A percentile compares a stretch with the other conserved stretches of the same genome.
Evolutionary conservation across 2,113 vertebrate genomes (phyloP).

Genomic region (Aphyosemion australe): DNA sequence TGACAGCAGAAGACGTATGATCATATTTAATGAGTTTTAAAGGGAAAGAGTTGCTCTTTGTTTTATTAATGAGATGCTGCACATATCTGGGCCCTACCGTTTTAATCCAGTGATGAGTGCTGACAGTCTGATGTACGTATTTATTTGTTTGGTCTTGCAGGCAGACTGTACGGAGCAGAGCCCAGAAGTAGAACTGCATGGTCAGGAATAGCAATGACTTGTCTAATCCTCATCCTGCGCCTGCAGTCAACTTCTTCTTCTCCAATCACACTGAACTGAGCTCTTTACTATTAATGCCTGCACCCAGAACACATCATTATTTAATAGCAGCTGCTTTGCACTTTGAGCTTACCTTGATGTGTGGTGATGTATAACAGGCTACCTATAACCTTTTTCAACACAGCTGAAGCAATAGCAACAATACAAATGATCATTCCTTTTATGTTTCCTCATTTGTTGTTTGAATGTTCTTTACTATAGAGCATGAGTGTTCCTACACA

Average conservation of each 20-base stretch:
- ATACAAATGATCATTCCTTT: neutral
- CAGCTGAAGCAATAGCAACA: neutral
- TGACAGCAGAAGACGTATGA: slow-evolving; percentile 25
- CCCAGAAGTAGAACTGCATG: slow-evolving; percentile 19
- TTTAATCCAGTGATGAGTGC: slow-evolving; percentile 50
- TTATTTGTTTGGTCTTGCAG: slow-evolving; percentile 41
- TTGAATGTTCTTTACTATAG: no score
- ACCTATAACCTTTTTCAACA: slow-evolving; percentile 5
- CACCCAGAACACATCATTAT: slow-evolving; percentile 38
- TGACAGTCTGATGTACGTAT: slow-evolving; percentile 54
- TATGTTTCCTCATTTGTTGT: neutral
- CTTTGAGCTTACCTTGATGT: slow-evolving; percentile 3
- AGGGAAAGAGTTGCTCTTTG: slow-evolving; percentile 29
- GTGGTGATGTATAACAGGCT: slow-evolving; percentile 6
- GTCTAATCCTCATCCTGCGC: slow-evolving; percentile 20
- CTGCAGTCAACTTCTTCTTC: slow-evolving; percentile 15
- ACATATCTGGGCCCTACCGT: slow-evolving; percentile 27
- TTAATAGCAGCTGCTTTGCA: slow-evolving; percentile 31
- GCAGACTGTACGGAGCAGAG: slow-evolving; percentile 5
- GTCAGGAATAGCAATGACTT: neutral
- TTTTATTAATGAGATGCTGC: slow-evolving; percentile 58
- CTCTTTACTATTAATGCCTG: slow-evolving; percentile 35
- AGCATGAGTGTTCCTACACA: neutral
- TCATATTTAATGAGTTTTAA: slow-evolving; percentile 53
- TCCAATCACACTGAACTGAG: slow-evolving; percentile 10